phyloP scores from a whole-genome alignment of 2,113 vertebrate genomes.

The Alligator sinensis region DNA sequence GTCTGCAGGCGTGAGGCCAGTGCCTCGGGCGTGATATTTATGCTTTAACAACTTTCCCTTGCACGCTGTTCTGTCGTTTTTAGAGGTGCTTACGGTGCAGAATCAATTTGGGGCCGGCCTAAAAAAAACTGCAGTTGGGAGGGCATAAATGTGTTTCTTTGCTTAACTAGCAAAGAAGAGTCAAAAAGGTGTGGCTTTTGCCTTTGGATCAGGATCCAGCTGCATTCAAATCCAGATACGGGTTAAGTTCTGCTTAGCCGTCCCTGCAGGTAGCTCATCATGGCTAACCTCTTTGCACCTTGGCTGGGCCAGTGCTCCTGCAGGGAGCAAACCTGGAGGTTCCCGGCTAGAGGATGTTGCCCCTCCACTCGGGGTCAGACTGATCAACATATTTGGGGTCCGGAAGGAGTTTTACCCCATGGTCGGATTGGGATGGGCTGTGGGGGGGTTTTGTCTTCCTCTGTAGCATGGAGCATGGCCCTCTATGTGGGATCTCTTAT shows the following conservation, averaged over 20 bases:
- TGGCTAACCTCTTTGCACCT: no score
- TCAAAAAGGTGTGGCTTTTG: neutral
- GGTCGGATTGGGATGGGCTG: no score
- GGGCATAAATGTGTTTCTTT: neutral
- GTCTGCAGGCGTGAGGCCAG: constrained; percentile 22
- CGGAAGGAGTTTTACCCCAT: no score
- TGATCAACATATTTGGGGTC: no score
- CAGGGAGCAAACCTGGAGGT: no score
- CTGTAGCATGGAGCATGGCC: no score
- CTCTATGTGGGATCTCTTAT: no score
- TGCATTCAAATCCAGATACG: neutral
- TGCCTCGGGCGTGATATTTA: constrained; percentile 37
- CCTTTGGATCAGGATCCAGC: neutral
- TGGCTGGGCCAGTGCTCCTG: no score
- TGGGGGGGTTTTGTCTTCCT: no score
- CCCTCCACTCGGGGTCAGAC: no score
- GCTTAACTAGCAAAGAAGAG: neutral
- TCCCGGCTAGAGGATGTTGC: no score
- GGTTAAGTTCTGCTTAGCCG: neutral
- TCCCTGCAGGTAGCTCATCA: neutral
- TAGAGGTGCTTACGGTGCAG: neutral
- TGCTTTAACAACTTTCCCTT: neutral
- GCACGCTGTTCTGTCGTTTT: neutral
- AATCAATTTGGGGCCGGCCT: neutral
- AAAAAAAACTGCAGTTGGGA: neutral